phyloP scores from a whole-genome alignment of 1,140 invertebrate genomes.

The Brachystomella parvula region DNA sequence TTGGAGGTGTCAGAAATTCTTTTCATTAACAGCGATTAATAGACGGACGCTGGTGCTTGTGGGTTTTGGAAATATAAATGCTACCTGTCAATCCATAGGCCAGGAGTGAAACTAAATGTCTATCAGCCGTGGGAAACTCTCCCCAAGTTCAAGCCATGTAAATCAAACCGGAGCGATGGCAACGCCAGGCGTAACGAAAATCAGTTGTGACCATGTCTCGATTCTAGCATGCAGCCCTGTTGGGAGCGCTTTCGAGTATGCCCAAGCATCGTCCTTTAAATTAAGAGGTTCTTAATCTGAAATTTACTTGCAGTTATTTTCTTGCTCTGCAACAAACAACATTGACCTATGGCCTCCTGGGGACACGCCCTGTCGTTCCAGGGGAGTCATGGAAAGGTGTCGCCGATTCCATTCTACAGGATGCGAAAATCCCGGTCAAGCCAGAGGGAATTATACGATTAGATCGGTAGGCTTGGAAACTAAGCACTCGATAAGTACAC shows the following conservation, averaged over 20 bases:
- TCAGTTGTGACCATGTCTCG: slow-evolving; percentile 15
- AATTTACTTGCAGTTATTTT: slow-evolving; percentile 13
- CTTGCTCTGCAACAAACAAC: not conserved
- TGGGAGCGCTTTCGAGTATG: not conserved
- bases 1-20: too few species aligned
- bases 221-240: not conserved
- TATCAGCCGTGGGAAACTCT: too few species aligned
- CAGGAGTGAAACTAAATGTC: too few species aligned
- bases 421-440: slow-evolving; percentile 7
- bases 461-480: slow-evolving; percentile 13
- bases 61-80: too few species aligned
- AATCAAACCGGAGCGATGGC: not conserved
- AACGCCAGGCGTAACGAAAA: not conserved
- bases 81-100: too few species aligned
- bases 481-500: not conserved
- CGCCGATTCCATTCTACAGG: slow-evolving; percentile 12
- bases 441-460: slow-evolving; percentile 23
- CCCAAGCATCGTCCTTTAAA: not conserved
- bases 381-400: slow-evolving; percentile 17
- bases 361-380: not conserved
- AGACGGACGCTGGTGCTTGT: too few species aligned
- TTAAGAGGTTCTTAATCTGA: not conserved
- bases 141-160: too few species aligned
- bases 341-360: slow-evolving; percentile 9
- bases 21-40: too few species aligned